A percentile compares a stretch with the other conserved stretches of the same genome.
Evolutionary conservation across 2,888 invertebrate species (phyloP).

Genomic region (Alloplasta piceator): DNA sequence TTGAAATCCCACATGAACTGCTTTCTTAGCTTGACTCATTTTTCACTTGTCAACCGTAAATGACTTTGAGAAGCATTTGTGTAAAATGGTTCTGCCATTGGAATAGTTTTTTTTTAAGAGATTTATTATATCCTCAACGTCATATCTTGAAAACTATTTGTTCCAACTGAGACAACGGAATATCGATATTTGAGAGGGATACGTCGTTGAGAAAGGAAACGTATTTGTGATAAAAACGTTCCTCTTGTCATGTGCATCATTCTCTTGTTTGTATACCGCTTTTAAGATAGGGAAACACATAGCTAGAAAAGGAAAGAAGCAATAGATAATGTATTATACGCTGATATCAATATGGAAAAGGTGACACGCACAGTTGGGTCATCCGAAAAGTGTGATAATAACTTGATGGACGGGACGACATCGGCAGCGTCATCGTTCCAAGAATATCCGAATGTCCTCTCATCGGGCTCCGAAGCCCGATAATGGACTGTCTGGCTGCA

Average conservation of each 20-base stretch:
- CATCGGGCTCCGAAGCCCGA: conserved; percentile 62
- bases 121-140: too few relatives aligned
- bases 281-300: neutral
- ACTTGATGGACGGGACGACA: conserved; percentile 75
- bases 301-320: neutral
- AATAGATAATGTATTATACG: neutral
- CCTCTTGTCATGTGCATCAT: neutral
- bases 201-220: too few relatives aligned
- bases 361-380: conserved; percentile 35
- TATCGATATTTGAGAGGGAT: too few relatives aligned
- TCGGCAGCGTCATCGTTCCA: conserved; percentile 74
- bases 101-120: too few relatives aligned
- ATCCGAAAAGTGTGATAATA: conserved; percentile 71
- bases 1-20: too few relatives aligned
- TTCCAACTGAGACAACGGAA: too few relatives aligned
- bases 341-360: conserved; percentile 26
- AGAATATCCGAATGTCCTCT: conserved; percentile 74
- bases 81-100: too few relatives aligned
- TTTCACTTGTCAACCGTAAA: too few relatives aligned
- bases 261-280: neutral
- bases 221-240: neutral
- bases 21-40: too few relatives aligned
- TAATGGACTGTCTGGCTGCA: conserved; percentile 64
- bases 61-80: too few relatives aligned
- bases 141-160: too few relatives aligned